Evolutionary conservation across 2,797 vertebrate species (phyloP), one percentile per base, ranked within the genome.

Genomic region (Okamejei kenojei): DNA sequence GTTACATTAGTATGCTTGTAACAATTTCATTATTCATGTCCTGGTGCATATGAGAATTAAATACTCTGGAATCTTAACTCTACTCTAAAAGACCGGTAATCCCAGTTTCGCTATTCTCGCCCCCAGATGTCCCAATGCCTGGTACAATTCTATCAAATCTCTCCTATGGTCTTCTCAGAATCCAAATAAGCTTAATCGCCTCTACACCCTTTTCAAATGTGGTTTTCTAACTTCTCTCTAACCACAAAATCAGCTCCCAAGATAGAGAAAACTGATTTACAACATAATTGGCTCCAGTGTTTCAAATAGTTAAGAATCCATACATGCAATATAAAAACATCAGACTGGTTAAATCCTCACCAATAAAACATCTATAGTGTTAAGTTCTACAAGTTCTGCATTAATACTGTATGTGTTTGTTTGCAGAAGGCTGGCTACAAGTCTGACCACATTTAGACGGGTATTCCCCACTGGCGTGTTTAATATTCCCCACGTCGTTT

Each of bases 381-480:
- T 99, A 95, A 99, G 97, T 94, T 98, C 97, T 94, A 99, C 98
- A 76, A 99, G 97, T 95, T 99, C 98, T 96, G 96, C 96, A 95
- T 98, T 99, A 94, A 99, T 98, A 94, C 96, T 97, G 95, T 97
- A 97, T 91, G 96, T 98, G 94, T 99, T 99, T 58, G 96, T 97
- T 95, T 99, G 99, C 78, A 99, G 95, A 94, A 99, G 96, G 95
- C 98, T 99, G 94, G 98, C 98, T 94, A 99, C 98, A 95, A 99
- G 95, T 94, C 98, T 95, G 94, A 99, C 98, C 93, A 99, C 98
- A 93, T 98, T 98, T 94, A 99, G 96, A 71, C 99, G 97, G 0
- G 99, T 98, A 94, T 99, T 99, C 29, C 99, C 98, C 94, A 99
- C 98, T 0, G 99, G 99, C 80, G 98, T 98, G 94, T 99, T 98